Conservation (phyloP, 2,113 vertebrate species). For the Clarias magur region DNA sequence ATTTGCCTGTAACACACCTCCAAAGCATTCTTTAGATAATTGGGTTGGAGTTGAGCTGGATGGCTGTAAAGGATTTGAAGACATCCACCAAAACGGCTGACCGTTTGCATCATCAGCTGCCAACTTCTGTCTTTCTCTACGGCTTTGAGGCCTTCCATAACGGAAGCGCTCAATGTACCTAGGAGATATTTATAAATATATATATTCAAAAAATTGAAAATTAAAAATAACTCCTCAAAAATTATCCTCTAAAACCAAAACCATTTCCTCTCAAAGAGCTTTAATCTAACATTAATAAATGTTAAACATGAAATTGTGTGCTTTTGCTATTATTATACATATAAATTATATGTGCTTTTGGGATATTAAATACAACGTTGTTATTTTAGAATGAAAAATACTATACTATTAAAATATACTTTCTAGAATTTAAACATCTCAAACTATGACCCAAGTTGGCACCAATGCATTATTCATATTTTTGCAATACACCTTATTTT, state of each 20-base stretch:
- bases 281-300: not conserved
- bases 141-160: constrained; percentile 78
- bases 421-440: not conserved
- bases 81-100: constrained; percentile 81
- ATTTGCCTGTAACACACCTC: constrained; percentile 17
- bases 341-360: not conserved
- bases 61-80: constrained; percentile 56
- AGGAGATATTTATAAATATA: not conserved
- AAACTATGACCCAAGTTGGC: not conserved
- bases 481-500: too few relatives aligned
- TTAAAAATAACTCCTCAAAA: not conserved
- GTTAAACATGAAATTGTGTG: not conserved
- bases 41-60: constrained; percentile 62
- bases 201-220: not conserved
- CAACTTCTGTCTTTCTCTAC: constrained; percentile 70
- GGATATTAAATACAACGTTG: not conserved
- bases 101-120: constrained; percentile 46
- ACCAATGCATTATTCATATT: not conserved
- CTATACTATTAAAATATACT: not conserved
- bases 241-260: not conserved
- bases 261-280: not conserved
- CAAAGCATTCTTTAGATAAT: constrained; percentile 6
- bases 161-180: constrained; percentile 86
- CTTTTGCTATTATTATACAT: not conserved
- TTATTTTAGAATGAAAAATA: not conserved